Percentiles rank a stretch among this genome's conserved stretches.
Conservation (phyloP, 2,888 invertebrate genomes). For the Mythimna vitellina region DNA sequence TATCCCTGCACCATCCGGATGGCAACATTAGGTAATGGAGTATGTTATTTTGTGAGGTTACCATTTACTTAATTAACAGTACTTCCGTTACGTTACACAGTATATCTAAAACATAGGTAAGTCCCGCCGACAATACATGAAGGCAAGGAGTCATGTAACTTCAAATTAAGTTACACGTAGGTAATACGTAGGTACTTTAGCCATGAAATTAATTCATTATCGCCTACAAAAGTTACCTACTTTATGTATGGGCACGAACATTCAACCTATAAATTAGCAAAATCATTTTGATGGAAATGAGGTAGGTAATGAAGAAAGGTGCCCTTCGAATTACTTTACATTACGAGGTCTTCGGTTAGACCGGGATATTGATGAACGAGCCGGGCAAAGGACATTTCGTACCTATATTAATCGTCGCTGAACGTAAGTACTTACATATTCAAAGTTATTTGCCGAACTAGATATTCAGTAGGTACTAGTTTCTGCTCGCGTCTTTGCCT, state of each 20-base stretch:
- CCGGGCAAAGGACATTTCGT: slow-evolving; percentile 2
- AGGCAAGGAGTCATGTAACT: not conserved
- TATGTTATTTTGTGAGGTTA: too few relatives aligned
- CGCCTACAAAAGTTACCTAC: slow-evolving; percentile 23
- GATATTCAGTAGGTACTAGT: not conserved
- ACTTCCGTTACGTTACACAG: not conserved
- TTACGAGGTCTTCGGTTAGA: slow-evolving; percentile 35
- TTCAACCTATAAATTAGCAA: slow-evolving; percentile 45
- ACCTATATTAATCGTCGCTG: slow-evolving; percentile 14
- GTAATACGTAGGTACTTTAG: slow-evolving; percentile 2
- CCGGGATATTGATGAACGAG: slow-evolving; percentile 40
- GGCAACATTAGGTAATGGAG: too few relatives aligned
- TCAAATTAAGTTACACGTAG: slow-evolving; percentile 6
- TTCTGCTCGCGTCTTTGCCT: too few relatives aligned
- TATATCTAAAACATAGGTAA: not conserved
- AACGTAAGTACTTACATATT: slow-evolving; percentile 4
- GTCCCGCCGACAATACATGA: not conserved
- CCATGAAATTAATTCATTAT: slow-evolving; percentile 33
- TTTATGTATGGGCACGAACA: slow-evolving; percentile 40
- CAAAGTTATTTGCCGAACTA: not conserved
- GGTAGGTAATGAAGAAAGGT: slow-evolving; percentile 52
- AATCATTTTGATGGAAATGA: slow-evolving; percentile 56
- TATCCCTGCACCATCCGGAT: too few relatives aligned
- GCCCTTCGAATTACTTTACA: slow-evolving; percentile 47
- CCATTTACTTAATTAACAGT: not conserved